Evolutionary conservation across 2,888 invertebrate genomes (phyloP).

Genomic region (Nomada flava): DNA sequence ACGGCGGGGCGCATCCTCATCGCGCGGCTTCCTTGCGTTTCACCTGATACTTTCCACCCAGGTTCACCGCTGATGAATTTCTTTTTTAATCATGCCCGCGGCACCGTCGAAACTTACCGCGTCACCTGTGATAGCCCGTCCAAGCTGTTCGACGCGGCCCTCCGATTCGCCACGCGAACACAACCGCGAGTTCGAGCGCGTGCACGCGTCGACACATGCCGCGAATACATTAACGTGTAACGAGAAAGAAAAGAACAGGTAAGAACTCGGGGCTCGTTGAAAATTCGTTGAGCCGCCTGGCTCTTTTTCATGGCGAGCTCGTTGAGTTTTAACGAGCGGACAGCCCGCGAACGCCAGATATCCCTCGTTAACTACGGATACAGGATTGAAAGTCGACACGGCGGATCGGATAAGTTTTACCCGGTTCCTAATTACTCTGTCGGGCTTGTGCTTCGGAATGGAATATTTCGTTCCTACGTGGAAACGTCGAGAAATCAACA

Average conservation of each 20-base stretch:
- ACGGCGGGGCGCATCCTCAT: constrained; percentile 72
- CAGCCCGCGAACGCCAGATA: constrained; percentile 15
- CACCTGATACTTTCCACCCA: constrained; percentile 81
- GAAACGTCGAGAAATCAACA: too few species aligned
- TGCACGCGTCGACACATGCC: constrained; percentile 50
- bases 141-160: constrained; percentile 45
- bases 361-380: constrained; percentile 27
- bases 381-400: neutral
- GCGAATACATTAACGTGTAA: constrained; percentile 57
- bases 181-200: constrained; percentile 44
- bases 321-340: constrained; percentile 13
- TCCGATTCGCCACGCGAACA: constrained; percentile 71
- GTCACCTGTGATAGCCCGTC: constrained; percentile 68
- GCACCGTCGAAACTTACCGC: constrained; percentile 63
- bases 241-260: neutral
- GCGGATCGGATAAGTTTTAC: neutral
- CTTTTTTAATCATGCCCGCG: constrained; percentile 73
- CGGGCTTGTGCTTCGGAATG: neutral
- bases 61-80: constrained; percentile 76
- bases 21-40: constrained; percentile 66
- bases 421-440: neutral
- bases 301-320: constrained; percentile 15
- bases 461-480: neutral
- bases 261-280: constrained; percentile 9
- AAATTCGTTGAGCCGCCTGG: constrained; percentile 18